Base-by-base conservation (phyloP, 2,888 invertebrate genomes). In the Parnassius mnemosyne region DNA sequence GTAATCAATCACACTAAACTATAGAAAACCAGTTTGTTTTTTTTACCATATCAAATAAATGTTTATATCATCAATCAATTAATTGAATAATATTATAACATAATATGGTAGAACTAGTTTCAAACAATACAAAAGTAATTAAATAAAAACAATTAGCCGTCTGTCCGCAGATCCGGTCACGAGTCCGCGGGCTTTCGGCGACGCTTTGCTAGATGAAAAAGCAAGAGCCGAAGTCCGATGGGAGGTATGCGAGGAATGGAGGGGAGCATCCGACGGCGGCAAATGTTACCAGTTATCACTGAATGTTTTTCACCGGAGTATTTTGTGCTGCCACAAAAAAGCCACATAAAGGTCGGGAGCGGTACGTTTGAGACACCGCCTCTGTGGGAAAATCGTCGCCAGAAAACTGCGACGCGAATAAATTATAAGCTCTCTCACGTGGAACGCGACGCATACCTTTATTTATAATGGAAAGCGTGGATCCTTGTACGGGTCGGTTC, bases 251-350 rank as follows among this genome's bases (percentile, higher is more conserved):
- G 84, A 69, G 90, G 91, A 89, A 91, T 91, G 90, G 78, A 77
- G 79, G 83, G 81, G 85, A 82, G 89, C 89, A 89, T 91, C 91
- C 92, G 90, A 84, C 90, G 88, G 89, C 89, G 84, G 84, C 91
- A 91, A 90, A 90, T 91, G 89, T 91, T 89, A 83, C 89, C 89
- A 89, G 91, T 89, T 91, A 91, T 91, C 90, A 90, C 91, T 89
- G 91, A 88, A 89, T 90, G 89, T 89, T 91, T 89, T 90, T 85
- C 89, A 87, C 85, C 77, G 84, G 84, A 80, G 88, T 84, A 89
- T 91, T 89, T 87, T 87, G 86, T 88, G 85, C 80, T 80, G 87
- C 83, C 83, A 87, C 89, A 90, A 90, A 91, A 85, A 51, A 60
- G 10, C 86, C 86, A 84, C 89, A 89, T 87, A 89, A 90, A 90